phyloP scores from a whole-genome alignment of 30 jellyfish, hydroid and myxozoan genomes.

The Hydra vulgaris region DNA sequence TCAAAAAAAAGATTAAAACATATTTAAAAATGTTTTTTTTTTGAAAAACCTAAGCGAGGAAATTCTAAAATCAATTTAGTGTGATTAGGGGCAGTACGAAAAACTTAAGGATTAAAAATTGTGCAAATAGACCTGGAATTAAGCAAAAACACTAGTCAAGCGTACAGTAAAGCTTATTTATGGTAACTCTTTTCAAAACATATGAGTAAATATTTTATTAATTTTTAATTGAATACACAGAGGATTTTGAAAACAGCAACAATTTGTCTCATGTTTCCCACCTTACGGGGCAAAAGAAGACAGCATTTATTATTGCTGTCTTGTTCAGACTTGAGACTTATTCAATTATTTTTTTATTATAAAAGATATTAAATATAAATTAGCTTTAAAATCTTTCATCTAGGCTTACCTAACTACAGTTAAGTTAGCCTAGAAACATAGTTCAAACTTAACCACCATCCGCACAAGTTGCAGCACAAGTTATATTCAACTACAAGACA shows the following conservation, averaged over 20 bases:
- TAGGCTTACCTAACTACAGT: too few species aligned
- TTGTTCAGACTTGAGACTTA: too few species aligned
- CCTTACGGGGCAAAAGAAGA: too few species aligned
- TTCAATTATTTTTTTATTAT: too few species aligned
- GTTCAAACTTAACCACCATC: background rate
- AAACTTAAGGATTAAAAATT: background rate
- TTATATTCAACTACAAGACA: background rate
- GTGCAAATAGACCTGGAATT: background rate
- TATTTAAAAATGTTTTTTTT: too few species aligned
- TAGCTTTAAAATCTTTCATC: too few species aligned
- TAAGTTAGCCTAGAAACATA: background rate
- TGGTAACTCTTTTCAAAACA: background rate
- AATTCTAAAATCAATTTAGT: too few species aligned
- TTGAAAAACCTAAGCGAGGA: too few species aligned
- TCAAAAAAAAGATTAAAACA: too few species aligned
- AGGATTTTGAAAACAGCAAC: background rate
- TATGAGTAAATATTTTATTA: too few species aligned
- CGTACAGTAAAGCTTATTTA: background rate
- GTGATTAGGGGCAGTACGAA: background rate
- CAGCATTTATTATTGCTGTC: too few species aligned
- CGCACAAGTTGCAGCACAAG: background rate
- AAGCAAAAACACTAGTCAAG: background rate
- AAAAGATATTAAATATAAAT: too few species aligned
- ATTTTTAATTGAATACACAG: background rate
- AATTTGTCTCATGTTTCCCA: slow-evolving; percentile 1